Evolutionary conservation across 2,797 vertebrate genomes (phyloP).

Genomic region (Brachyalestes nurse): DNA sequence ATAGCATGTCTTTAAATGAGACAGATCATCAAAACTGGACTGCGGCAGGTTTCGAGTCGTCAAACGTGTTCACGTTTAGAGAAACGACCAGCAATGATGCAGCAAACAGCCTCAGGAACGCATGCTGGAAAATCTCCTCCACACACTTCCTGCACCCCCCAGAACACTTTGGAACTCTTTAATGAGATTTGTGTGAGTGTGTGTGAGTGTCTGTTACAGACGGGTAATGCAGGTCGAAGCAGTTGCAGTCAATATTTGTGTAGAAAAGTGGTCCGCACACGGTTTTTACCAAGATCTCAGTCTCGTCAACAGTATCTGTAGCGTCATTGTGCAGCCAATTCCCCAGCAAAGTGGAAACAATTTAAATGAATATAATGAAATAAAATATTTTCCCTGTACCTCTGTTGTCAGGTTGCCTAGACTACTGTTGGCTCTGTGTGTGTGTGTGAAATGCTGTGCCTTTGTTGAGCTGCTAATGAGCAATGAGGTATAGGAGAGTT

Average conservation of each 20-base stretch:
- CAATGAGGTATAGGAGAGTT: too few species aligned
- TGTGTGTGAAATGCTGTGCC: too few species aligned
- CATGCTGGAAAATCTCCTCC: slow-evolving; percentile 61
- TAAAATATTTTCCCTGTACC: too few species aligned
- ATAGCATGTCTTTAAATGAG: slow-evolving; percentile 42
- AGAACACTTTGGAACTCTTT: slow-evolving; percentile 58
- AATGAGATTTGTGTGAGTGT: slow-evolving; percentile 65
- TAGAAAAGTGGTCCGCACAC: not conserved
- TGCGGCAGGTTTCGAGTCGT: slow-evolving; percentile 9
- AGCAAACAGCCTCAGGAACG: slow-evolving; percentile 33
- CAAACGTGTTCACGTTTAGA: not conserved
- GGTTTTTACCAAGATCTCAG: not conserved
- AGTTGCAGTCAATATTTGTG: slow-evolving; percentile 22
- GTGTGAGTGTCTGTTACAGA: not conserved
- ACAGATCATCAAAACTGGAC: slow-evolving; percentile 23
- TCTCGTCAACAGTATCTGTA: not conserved
- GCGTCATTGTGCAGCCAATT: too few species aligned
- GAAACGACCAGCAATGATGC: not conserved
- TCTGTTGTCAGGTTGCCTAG: too few species aligned
- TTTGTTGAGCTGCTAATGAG: too few species aligned
- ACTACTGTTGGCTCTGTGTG: too few species aligned
- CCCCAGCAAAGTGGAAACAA: too few species aligned
- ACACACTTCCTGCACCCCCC: slow-evolving; percentile 62
- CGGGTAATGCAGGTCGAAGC: slow-evolving; percentile 11
- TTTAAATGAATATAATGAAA: too few species aligned